phyloP scores from a whole-genome alignment of 2,797 vertebrate species.

The Artibeus jamaicensis region DNA sequence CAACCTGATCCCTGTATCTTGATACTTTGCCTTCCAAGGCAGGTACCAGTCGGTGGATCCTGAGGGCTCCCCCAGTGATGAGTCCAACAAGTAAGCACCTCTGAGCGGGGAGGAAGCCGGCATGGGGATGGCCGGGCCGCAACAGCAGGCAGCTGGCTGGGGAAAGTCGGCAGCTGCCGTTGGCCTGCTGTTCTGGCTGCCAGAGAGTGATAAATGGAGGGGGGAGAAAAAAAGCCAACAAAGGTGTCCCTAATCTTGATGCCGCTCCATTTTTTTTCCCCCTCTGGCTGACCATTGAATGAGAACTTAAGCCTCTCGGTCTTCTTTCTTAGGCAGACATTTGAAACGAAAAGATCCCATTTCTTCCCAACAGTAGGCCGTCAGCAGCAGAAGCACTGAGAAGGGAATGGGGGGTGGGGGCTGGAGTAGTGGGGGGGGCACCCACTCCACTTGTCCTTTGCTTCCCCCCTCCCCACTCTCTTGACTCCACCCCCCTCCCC shows the following conservation, averaged over 20 bases:
- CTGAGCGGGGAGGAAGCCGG: constrained; percentile 25
- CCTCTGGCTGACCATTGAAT: constrained; percentile 43
- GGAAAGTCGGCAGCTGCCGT: constrained; percentile 75
- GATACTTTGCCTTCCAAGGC: constrained; percentile 32
- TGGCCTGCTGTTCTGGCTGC: constrained; percentile 57
- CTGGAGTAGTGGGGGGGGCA: not conserved
- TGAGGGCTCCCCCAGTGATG: not conserved
- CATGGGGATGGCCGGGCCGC: not conserved
- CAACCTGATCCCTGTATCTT: constrained; percentile 43
- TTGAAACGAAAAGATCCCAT: constrained; percentile 68
- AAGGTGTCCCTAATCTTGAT: constrained; percentile 70
- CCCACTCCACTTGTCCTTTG: not conserved
- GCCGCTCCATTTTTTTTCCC: constrained; percentile 56
- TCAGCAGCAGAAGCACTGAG: not conserved
- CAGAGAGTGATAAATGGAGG: constrained; percentile 67
- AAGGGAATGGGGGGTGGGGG: not conserved
- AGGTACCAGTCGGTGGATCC: not conserved
- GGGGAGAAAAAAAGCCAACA: constrained; percentile 45
- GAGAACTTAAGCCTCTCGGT: constrained; percentile 59
- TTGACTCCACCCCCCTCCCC: not conserved
- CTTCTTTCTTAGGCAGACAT: constrained; percentile 71
- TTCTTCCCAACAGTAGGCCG: constrained; percentile 64
- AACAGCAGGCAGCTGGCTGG: constrained; percentile 73
- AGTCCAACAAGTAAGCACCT: constrained; percentile 19
- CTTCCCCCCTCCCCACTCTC: not conserved